Conservation (phyloP, 2,888 invertebrate genomes). For the Acanthoscelides obtectus region DNA sequence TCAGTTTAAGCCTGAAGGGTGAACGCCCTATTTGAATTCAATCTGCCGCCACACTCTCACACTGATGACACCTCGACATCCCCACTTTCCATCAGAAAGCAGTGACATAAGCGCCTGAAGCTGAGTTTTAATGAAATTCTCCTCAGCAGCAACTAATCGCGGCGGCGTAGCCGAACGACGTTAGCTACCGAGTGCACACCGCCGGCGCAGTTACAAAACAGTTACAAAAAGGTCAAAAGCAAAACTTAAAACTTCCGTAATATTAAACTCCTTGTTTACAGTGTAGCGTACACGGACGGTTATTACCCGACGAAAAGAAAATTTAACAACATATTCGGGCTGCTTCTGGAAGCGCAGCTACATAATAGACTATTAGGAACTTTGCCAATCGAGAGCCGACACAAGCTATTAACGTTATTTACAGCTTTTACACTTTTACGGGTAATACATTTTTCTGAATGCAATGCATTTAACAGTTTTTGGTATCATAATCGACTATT, state of each 20-base stretch:
- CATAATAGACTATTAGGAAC: conserved; percentile 3
- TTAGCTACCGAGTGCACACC: neutral
- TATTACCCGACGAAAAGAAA: conserved; percentile 23
- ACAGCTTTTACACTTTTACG: neutral
- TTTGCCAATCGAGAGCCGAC: conserved; percentile 2
- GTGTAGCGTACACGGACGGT: conserved; percentile 18
- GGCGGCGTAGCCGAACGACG: neutral
- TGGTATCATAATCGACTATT: neutral
- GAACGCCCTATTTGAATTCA: too few relatives aligned
- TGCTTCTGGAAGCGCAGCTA: neutral
- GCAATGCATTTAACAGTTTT: too few relatives aligned
- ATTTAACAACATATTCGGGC: conserved; percentile 11
- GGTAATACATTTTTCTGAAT: neutral
- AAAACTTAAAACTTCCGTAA: neutral
- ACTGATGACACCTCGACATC: neutral
- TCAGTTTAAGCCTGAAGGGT: too few relatives aligned
- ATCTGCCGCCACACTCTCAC: neutral
- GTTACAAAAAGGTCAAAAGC: neutral
- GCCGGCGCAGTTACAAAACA: too few relatives aligned
- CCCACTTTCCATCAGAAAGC: neutral
- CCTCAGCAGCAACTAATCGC: neutral
- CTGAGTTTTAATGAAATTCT: neutral
- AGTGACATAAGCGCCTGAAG: neutral
- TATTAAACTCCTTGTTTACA: neutral
- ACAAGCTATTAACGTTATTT: neutral